Base-by-base conservation (phyloP, 2,888 invertebrate genomes). In the Drosophila demipolita region DNA sequence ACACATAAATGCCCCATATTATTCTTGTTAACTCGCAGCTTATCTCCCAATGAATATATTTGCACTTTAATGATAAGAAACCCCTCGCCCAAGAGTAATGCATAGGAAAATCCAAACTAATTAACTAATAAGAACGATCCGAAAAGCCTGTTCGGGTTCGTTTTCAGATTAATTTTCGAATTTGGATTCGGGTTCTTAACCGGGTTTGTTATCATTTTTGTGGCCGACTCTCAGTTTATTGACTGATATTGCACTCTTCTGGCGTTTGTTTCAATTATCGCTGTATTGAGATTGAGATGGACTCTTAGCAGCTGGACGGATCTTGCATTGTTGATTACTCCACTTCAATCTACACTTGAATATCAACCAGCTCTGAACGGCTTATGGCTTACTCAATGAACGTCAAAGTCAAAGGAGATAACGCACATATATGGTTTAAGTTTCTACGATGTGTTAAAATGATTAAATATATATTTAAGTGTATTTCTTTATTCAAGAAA, bases 221-320 rank as follows among this genome's bases (percentile, higher is more conserved):
- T 12, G 23, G 26, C 32, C 32, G 55, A 57, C 53, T 61, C 26
- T 54, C 54, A 68, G 71, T 74, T 87, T 89, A 89, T 87, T 90
- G 78, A 38, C 69, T 86, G 78, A 63, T 62, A 66, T 68, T 72
- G 62, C 69, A 62, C 63, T 57, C 61, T 53, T 58, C 50, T 68
- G 63, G 40, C 61, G 55, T 68, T 67, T 62, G 62, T 40, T 69
- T 59, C 74, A 73, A 70, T 80, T 76, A 52, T 40, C 23, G 38
- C 12, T 49, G 32, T 65, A 48, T 90, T 80, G 80, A 90, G 89
- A 87, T 87, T 90, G 85, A 75, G 69, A 87, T 69, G 68, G 62
- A 52, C n/a, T 29, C n/a, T 36, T 59, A 35, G 65, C 57, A 58
- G 45, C 55, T 61, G 73, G 84, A 80, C 75, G 62, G 71, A 90